phyloP scores from a whole-genome alignment of 2,888 invertebrate species.

The Plebejus anna region DNA sequence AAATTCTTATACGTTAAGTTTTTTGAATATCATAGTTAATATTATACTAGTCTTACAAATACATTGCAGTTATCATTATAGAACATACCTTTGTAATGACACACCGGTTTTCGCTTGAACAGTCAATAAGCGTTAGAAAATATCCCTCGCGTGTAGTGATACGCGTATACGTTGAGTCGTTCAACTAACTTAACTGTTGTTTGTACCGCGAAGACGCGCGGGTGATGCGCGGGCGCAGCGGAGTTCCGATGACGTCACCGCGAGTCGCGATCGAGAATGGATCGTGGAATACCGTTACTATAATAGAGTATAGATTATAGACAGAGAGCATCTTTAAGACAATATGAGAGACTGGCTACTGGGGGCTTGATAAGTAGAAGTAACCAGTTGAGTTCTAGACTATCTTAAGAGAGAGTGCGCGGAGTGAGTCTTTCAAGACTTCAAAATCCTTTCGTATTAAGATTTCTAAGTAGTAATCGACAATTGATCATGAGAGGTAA shows the following conservation, averaged over 20 bases:
- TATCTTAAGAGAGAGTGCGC: too few relatives aligned
- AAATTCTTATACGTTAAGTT: background rate
- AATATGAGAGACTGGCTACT: too few relatives aligned
- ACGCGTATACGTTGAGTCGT: conserved; percentile 8
- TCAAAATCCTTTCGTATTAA: too few relatives aligned
- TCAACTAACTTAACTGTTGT: conserved; percentile 26
- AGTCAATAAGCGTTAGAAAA: background rate
- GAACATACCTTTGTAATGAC: conserved; percentile 6
- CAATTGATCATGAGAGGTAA: too few relatives aligned
- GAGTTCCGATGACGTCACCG: conserved; percentile 13
- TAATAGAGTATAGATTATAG: background rate
- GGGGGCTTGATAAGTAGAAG: too few relatives aligned
- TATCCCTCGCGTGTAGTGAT: background rate
- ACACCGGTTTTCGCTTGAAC: background rate
- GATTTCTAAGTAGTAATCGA: too few relatives aligned
- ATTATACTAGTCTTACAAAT: background rate
- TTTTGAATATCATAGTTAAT: background rate
- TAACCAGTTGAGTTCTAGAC: too few relatives aligned
- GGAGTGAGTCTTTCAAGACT: too few relatives aligned
- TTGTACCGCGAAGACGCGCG: conserved; percentile 25
- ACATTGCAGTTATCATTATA: background rate
- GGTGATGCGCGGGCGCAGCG: conserved; percentile 21
- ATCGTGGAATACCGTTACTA: background rate
- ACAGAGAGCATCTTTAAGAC: background rate
- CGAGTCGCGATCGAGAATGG: background rate